These are phyloP conservation scores for Pammene aurita DNA, from an alignment of 2,888 invertebrate genomes.

Conservation along the genomic window DNA sequence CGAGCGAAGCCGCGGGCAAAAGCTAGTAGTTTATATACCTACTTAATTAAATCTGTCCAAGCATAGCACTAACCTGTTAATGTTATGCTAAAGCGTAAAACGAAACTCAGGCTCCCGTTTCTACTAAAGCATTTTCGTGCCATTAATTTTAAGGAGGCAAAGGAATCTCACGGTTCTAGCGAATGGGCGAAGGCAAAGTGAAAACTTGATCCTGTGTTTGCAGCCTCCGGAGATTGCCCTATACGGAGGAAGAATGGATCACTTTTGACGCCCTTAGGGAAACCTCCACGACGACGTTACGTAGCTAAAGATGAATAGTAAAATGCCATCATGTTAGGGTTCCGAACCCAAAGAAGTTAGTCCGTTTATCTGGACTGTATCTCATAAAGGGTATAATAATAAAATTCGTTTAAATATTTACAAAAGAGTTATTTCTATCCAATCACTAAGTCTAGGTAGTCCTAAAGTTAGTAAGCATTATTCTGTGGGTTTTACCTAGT, in stretches of 20 bases:
- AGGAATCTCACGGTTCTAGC: constrained; percentile 25
- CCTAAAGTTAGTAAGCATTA: no score
- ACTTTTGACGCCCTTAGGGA: constrained; percentile 43
- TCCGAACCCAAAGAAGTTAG: neutral
- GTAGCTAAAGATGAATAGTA: constrained; percentile 37
- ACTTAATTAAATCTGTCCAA: constrained; percentile 18
- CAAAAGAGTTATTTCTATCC: no score
- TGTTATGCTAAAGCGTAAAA: constrained; percentile 19
- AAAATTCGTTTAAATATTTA: no score
- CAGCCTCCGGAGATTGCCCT: constrained; percentile 38
- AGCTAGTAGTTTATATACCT: constrained; percentile 17
- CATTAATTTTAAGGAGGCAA: constrained; percentile 39
- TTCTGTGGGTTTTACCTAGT: no score
- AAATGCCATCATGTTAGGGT: neutral
- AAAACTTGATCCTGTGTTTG: constrained; percentile 39
- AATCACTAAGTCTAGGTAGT: no score
- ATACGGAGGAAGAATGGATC: constrained; percentile 43
- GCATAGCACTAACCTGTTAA: neutral
- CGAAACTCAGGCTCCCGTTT: constrained; percentile 15
- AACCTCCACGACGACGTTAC: constrained; percentile 36
- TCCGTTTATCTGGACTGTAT: no score
- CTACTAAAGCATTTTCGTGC: constrained; percentile 29
- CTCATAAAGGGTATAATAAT: no score
- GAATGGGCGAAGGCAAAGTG: constrained; percentile 31
- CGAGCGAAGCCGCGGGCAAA: no score